Conservation (phyloP, 2,797 vertebrate species). For the Dicrostonyx torquatus region DNA sequence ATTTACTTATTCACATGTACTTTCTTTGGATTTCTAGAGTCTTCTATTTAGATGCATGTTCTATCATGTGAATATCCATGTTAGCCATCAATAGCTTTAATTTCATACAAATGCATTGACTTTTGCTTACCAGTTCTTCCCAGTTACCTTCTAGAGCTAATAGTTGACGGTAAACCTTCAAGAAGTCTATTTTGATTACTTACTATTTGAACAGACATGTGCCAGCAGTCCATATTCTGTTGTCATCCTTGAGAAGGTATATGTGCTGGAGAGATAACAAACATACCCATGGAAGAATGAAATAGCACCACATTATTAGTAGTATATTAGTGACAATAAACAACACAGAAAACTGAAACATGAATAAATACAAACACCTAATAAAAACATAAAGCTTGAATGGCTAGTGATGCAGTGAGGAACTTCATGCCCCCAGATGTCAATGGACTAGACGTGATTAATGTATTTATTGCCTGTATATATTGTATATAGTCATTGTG, state of each 20-base stretch:
- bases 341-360: background rate
- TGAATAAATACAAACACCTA: background rate
- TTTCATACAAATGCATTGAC: background rate
- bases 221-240: background rate
- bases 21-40: background rate
- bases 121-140: background rate
- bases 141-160: background rate
- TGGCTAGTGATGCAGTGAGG: background rate
- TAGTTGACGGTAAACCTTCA: background rate
- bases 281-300: background rate
- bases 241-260: background rate
- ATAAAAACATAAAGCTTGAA: background rate
- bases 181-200: background rate
- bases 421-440: background rate
- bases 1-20: background rate
- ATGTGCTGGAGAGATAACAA: background rate
- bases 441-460: no score
- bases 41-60: background rate
- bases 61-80: background rate
- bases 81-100: background rate
- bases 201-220: background rate
- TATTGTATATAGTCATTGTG: no score
- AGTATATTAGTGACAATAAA: background rate
- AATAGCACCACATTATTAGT: background rate
- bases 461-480: no score